Evolutionary conservation across 2,113 vertebrate genomes (phyloP).

Genomic region (Callorhinus ursinus): DNA sequence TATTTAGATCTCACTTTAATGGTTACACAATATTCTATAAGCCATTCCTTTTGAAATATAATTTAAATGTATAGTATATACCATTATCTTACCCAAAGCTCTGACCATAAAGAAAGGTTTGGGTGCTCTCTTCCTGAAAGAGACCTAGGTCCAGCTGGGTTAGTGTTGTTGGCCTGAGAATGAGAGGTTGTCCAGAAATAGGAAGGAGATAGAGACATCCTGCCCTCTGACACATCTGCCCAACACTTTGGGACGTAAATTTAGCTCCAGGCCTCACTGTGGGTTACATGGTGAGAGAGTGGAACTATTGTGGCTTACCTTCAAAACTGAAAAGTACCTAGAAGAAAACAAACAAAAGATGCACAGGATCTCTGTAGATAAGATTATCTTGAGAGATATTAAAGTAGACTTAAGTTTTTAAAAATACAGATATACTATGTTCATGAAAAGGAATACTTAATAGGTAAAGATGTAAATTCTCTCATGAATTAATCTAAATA

Average conservation of each 20-base stretch:
- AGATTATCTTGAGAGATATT: neutral
- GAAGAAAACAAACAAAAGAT: neutral
- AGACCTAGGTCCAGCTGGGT: neutral
- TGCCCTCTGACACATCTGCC: neutral
- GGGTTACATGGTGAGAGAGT: no score
- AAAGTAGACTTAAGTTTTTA: neutral
- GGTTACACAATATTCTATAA: neutral
- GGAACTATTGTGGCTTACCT: neutral
- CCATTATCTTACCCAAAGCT: neutral
- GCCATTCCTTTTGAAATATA: neutral
- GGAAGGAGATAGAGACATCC: neutral
- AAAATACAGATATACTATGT: neutral
- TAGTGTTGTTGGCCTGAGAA: neutral
- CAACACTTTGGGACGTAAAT: no score
- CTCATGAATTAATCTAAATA: neutral
- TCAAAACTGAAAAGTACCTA: neutral
- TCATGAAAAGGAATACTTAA: neutral
- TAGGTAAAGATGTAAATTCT: neutral
- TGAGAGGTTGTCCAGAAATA: neutral
- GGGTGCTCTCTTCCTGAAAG: neutral
- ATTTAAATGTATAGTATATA: neutral
- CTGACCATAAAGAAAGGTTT: neutral
- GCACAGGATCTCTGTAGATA: neutral
- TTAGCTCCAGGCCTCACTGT: no score
- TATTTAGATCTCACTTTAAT: neutral